Conservation (phyloP, 2,888 invertebrate genomes). For the Lissocephala sabroskyi region DNA sequence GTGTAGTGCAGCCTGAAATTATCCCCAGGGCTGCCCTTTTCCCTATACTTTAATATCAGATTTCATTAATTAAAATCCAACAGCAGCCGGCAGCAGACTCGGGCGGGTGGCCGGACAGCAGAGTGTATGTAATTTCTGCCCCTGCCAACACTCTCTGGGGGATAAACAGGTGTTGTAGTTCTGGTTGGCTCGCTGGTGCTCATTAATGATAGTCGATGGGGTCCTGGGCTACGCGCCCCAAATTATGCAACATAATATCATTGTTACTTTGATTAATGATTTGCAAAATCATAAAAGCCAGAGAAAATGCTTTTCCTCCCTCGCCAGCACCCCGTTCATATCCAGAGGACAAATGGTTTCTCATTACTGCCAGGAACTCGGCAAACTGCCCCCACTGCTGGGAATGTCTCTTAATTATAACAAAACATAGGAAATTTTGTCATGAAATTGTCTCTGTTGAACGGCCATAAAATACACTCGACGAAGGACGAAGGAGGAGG, state of each 20-base stretch:
- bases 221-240: too few species aligned
- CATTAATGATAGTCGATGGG: too few species aligned
- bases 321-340: neutral
- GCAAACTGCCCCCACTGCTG: slow-evolving; percentile 42
- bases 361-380: slow-evolving; percentile 40
- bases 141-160: too few species aligned
- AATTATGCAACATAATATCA: slow-evolving; percentile 63
- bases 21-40: too few species aligned
- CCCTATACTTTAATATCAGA: slow-evolving; percentile 44
- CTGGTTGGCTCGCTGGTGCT: too few species aligned
- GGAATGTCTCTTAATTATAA: slow-evolving; percentile 54
- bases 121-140: too few species aligned
- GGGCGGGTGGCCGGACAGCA: too few species aligned
- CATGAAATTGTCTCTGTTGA: slow-evolving; percentile 37
- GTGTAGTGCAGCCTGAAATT: too few species aligned
- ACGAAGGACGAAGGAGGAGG: slow-evolving; percentile 3
- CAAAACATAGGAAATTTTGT: slow-evolving; percentile 49
- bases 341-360: slow-evolving; percentile 30
- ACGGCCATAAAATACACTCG: slow-evolving; percentile 28
- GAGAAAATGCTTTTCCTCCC: too few species aligned
- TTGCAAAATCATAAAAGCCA: slow-evolving; percentile 58
- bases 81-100: too few species aligned
- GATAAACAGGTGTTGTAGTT: too few species aligned
- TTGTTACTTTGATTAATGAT: slow-evolving; percentile 66
- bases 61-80: slow-evolving; percentile 65